These are phyloP conservation scores for Microcebus griseorufus DNA, from an alignment of 2,113 vertebrate species.

Conservation along the genomic window DNA sequence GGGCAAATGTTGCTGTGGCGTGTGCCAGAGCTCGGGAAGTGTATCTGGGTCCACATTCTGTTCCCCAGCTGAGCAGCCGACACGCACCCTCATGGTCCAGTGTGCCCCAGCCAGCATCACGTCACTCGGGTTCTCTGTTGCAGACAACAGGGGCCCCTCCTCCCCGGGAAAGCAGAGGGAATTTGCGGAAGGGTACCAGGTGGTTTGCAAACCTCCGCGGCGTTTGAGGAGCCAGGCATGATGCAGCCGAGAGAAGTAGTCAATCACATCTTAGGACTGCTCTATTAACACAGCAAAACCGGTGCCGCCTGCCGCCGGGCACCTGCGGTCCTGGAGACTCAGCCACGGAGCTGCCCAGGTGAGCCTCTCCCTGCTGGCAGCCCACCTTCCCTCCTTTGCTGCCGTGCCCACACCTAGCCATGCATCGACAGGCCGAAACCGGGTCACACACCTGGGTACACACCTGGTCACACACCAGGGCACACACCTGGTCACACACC, in stretches of 20 bases:
- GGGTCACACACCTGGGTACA: too few relatives aligned
- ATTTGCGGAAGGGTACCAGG: not conserved
- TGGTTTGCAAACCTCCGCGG: not conserved
- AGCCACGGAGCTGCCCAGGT: not conserved
- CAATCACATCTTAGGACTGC: not conserved
- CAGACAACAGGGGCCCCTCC: not conserved
- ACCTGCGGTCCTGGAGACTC: not conserved
- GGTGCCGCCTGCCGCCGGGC: not conserved
- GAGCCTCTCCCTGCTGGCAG: not conserved
- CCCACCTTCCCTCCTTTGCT: not conserved
- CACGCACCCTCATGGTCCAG: not conserved
- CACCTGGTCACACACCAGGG: too few relatives aligned
- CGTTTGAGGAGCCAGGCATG: not conserved
- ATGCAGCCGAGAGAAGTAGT: not conserved
- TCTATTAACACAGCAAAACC: not conserved
- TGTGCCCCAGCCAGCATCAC: not conserved
- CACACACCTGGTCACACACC: too few relatives aligned
- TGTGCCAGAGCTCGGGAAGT: not conserved
- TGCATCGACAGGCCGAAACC: too few relatives aligned
- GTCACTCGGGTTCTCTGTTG: not conserved
- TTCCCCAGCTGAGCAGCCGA: not conserved
- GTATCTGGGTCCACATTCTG: not conserved
- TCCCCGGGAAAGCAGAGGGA: not conserved
- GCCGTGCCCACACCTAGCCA: not conserved
- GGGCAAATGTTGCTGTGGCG: not conserved